Conservation (phyloP, 92 coral and sea anemone genomes). For the Pocillopora grandis region DNA sequence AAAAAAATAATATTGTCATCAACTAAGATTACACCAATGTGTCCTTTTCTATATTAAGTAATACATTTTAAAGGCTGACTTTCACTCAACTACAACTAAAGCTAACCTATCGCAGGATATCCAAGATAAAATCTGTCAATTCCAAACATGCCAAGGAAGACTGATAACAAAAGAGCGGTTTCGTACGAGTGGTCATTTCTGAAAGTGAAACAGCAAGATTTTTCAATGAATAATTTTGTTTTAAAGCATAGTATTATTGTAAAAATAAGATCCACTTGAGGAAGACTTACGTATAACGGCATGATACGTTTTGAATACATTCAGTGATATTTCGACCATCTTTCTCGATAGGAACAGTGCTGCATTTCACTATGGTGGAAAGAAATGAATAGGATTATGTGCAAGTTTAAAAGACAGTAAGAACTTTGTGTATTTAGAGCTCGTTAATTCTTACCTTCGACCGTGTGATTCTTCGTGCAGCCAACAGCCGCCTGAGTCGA, state of each 20-base stretch:
- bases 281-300: slow-evolving; percentile 84
- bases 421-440: too few relatives aligned
- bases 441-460: slow-evolving; percentile 13
- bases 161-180: slow-evolving; percentile 87
- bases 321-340: slow-evolving; percentile 46
- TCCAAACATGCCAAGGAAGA: slow-evolving; percentile 99
- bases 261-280: neutral
- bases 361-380: slow-evolving; percentile 68
- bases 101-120: slow-evolving; percentile 96
- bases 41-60: too few relatives aligned
- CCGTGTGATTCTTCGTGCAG: slow-evolving; percentile 76
- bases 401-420: too few relatives aligned
- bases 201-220: slow-evolving; percentile 1
- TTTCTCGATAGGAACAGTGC: slow-evolving; percentile 55
- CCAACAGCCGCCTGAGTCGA: slow-evolving; percentile 90
- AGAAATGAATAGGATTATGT: neutral
- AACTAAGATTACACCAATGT: neutral
- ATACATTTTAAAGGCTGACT: neutral
- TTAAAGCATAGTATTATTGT: neutral
- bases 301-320: slow-evolving; percentile 65
- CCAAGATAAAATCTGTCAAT: slow-evolving; percentile 98
- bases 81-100: too few relatives aligned
- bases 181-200: slow-evolving; percentile 91
- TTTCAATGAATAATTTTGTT: neutral
- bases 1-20: neutral